Conservation (phyloP, 2,113 vertebrate species). For the Triplophysa rosa region DNA sequence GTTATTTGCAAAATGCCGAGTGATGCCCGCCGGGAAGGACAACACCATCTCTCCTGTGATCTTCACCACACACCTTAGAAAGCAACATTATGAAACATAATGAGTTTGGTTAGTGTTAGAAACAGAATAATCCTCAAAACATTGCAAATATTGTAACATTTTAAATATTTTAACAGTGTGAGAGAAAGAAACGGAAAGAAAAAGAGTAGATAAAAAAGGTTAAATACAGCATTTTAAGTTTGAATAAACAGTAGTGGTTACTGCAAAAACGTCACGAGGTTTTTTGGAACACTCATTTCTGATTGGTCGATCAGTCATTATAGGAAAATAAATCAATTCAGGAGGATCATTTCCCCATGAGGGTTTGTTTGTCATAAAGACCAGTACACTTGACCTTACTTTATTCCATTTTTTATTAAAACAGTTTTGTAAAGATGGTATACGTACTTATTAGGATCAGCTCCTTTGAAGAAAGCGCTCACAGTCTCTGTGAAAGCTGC, state of each 20-base stretch:
- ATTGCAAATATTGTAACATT: not conserved
- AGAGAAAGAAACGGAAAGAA: not conserved
- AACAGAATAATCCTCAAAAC: slow-evolving; percentile 1
- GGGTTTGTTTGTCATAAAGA: not conserved
- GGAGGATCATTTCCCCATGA: too few relatives aligned
- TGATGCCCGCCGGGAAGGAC: slow-evolving; percentile 97
- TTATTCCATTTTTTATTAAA: too few relatives aligned
- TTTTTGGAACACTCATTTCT: too few relatives aligned
- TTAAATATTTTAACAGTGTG: not conserved
- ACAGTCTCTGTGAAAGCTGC: slow-evolving; percentile 98
- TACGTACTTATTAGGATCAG: slow-evolving; percentile 94
- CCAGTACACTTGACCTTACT: not conserved
- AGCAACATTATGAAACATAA: slow-evolving; percentile 12
- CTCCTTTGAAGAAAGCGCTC: slow-evolving; percentile 97
- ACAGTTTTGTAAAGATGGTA: not conserved
- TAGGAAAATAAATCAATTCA: too few relatives aligned
- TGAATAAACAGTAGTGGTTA: too few relatives aligned
- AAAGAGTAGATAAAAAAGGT: not conserved
- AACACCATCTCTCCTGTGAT: slow-evolving; percentile 98
- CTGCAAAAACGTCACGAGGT: too few relatives aligned
- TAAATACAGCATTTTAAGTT: not conserved
- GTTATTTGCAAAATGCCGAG: slow-evolving; percentile 98
- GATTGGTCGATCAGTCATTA: too few relatives aligned
- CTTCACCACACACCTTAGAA: slow-evolving; percentile 92
- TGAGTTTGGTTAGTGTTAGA: not conserved